Percentiles rank a stretch among this genome's conserved stretches.
Conservation (phyloP, 2,888 invertebrate genomes). For the Tanytarsus gracilentus region DNA sequence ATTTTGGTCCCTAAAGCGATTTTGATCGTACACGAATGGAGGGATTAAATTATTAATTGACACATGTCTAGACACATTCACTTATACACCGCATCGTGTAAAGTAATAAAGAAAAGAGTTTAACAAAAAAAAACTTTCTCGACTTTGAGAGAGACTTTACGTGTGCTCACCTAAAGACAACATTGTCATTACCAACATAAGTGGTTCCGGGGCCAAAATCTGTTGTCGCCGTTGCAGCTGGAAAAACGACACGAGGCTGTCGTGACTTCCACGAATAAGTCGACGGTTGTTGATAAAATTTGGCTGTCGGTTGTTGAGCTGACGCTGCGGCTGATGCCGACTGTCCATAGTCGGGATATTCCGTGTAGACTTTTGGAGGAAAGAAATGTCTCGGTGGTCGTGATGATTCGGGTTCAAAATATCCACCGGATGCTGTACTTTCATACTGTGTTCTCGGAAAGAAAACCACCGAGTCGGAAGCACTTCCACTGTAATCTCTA, state of each 20-base stretch:
- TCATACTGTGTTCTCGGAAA: constrained; percentile 23
- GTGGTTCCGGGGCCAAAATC: constrained; percentile 37
- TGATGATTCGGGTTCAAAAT: constrained; percentile 36
- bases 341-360: constrained; percentile 35
- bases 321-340: constrained; percentile 32
- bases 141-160: no score
- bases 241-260: constrained; percentile 43
- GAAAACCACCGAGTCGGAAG: constrained; percentile 24
- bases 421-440: constrained; percentile 33
- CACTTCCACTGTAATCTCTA: constrained; percentile 25
- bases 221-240: no score
- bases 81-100: no score
- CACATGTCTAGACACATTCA: constrained; percentile 13
- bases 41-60: background rate
- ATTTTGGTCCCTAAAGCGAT: constrained; percentile 48
- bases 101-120: background rate
- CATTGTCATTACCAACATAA: constrained; percentile 40
- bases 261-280: constrained; percentile 39
- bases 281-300: constrained; percentile 33
- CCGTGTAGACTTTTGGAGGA: constrained; percentile 41
- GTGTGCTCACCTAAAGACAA: constrained; percentile 40
- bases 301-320: constrained; percentile 1
- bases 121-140: constrained; percentile 20
- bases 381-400: constrained; percentile 36
- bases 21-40: background rate